These are phyloP conservation scores for Ictidomys tridecemlineatus DNA, from an alignment of 2,113 vertebrate species.

Conservation along the genomic window DNA sequence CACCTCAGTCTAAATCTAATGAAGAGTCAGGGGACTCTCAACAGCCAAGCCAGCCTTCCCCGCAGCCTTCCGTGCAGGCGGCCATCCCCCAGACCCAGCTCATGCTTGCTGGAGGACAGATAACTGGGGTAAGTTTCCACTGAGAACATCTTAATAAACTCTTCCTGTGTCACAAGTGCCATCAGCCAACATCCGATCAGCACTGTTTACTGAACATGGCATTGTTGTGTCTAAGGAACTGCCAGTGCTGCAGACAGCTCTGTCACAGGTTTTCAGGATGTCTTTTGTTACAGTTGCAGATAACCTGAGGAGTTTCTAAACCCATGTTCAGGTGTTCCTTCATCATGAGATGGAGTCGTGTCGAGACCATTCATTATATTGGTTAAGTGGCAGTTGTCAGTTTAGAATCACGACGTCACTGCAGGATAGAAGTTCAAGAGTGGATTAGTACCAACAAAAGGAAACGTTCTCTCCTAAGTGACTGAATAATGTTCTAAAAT, in stretches of 20 bases:
- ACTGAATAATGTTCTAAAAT: background rate
- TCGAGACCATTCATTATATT: background rate
- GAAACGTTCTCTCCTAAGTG: background rate
- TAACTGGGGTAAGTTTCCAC: constrained; percentile 95
- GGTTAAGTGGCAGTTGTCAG: constrained; percentile 22
- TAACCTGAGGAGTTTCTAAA: background rate
- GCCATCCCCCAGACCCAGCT: constrained; percentile 96
- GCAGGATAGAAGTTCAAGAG: background rate
- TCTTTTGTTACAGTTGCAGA: background rate
- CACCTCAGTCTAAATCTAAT: constrained; percentile 93
- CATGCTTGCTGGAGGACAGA: constrained; percentile 98
- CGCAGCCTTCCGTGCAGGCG: constrained; percentile 93
- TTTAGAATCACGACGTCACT: background rate
- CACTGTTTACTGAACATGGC: background rate
- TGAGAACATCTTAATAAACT: constrained; percentile 58
- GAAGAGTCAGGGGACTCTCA: constrained; percentile 95
- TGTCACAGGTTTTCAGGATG: background rate
- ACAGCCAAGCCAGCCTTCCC: constrained; percentile 94
- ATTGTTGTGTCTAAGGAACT: background rate
- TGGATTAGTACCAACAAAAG: background rate
- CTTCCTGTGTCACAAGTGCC: background rate
- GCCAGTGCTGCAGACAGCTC: background rate
- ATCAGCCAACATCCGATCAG: background rate
- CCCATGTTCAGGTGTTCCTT: background rate
- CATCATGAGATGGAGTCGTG: background rate